Base-by-base conservation (phyloP, 2,113 vertebrate species). In the Grammomys dolichurus region DNA sequence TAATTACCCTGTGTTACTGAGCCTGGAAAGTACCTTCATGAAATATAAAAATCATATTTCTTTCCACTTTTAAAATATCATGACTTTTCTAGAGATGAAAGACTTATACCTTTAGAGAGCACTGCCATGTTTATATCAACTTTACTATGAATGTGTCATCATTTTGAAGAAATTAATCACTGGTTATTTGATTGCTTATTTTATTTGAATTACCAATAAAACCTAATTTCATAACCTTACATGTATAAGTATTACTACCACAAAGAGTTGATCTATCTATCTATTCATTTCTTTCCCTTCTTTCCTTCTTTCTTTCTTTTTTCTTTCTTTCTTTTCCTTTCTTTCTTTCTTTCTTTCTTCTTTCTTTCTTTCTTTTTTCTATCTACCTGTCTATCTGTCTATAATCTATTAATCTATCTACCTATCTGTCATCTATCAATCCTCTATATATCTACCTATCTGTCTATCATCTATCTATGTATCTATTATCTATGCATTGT, bases 191-290 rank as follows among this genome's bases (percentile, higher is more conserved):
- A 60, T 26, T 78, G 10, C 22, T 90, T 94, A 65, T 70, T 92
- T 94, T 87, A 40, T 88, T 92, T 75, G 16, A 80, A 85, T 77
- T 70, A 69, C 11, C 40, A 94, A 28, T 56, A 89, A 89, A 40
- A 84, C 2, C 7, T 46, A 85, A 56, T 70, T 95, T 90, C 2
- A 78, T 63, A 43, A 63, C 56, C 78, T 90, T 14, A 90, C 22
- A 86, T 67, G 12, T 86, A 70, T 58, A 80, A 40, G 2, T 51
- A 36, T 81, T 91, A 46, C 40, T 69, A 19, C 36, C 12, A 89
- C 28, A 81, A 19, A 69, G 14, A 40, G 5, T 54, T 33, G 7
- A 0, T 46, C 19, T n/a, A 17, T 72, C 10, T 16, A 17, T n/a
- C 26, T 10, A 51, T 51, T 51, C 51, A 51, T 11, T 51, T 51